Percentiles rank a stretch among this genome's conserved stretches.
Evolutionary conservation across 1,140 invertebrate genomes (phyloP).

Genomic region (Maconellicoccus hirsutus): DNA sequence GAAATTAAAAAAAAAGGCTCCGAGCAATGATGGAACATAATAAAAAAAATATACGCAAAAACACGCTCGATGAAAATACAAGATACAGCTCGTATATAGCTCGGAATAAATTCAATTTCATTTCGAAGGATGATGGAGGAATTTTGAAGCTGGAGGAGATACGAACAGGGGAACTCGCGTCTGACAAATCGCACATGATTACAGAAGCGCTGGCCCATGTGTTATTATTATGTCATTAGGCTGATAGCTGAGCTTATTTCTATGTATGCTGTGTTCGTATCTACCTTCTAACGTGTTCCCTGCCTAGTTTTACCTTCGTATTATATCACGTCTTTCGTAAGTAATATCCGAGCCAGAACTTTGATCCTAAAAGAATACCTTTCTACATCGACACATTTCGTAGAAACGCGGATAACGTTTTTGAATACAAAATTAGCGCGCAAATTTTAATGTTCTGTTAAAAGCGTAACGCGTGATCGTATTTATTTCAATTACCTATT

Average conservation of each 20-base stretch:
- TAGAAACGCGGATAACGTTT: background rate
- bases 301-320: background rate
- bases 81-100: background rate
- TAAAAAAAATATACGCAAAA: background rate
- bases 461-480: background rate
- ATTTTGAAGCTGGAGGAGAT: conserved; percentile 5
- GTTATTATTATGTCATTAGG: conserved; percentile 29
- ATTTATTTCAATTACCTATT: background rate
- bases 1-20: background rate
- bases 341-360: conserved; percentile 16
- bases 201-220: conserved; percentile 27
- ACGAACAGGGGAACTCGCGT: conserved; percentile 14
- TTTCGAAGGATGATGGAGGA: conserved; percentile 13
- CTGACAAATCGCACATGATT: conserved; percentile 29
- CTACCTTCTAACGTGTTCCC: background rate
- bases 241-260: conserved; percentile 17
- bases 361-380: conserved; percentile 7
- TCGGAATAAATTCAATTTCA: conserved; percentile 13
- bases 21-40: background rate
- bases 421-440: background rate
- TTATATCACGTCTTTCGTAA: conserved; percentile 20
- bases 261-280: background rate
- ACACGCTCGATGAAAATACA: background rate
- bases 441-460: background rate
- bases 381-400: background rate